Conservation (phyloP, 2,113 vertebrate species). For the Stercorarius parasiticus region DNA sequence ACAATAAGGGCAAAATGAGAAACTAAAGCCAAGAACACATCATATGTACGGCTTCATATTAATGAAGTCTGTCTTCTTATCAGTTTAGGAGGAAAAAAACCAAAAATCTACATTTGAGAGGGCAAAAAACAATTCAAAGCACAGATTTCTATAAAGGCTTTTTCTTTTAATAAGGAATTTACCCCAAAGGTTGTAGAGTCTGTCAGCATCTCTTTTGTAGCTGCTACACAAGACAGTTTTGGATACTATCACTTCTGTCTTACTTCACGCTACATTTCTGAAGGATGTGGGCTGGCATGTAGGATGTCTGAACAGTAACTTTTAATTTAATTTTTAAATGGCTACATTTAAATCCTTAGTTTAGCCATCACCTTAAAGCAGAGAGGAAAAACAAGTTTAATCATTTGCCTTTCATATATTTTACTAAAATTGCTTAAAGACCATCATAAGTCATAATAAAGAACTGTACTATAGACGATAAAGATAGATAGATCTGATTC, state of each 20-base stretch:
- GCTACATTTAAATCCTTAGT: neutral
- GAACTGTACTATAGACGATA: accelerated
- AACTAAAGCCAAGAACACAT: neutral
- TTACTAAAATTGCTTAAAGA: neutral
- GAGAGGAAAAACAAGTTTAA: neutral
- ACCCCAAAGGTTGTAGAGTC: neutral
- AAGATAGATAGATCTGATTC: neutral
- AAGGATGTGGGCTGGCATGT: neutral
- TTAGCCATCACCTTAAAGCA: neutral
- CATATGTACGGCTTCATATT: neutral
- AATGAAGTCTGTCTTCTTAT: neutral
- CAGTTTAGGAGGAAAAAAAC: neutral
- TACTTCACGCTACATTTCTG: neutral
- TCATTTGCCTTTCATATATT: neutral
- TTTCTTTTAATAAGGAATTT: neutral
- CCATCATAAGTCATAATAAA: neutral
- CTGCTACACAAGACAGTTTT: neutral
- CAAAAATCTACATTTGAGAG: neutral
- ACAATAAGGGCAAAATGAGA: neutral
- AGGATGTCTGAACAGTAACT: neutral
- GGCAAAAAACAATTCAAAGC: neutral
- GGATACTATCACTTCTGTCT: neutral
- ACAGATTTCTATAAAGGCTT: neutral
- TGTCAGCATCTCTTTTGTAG: neutral
- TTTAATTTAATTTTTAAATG: neutral